Conservation (phyloP, 2,797 vertebrate species). For the Diplodus puntazzo region DNA sequence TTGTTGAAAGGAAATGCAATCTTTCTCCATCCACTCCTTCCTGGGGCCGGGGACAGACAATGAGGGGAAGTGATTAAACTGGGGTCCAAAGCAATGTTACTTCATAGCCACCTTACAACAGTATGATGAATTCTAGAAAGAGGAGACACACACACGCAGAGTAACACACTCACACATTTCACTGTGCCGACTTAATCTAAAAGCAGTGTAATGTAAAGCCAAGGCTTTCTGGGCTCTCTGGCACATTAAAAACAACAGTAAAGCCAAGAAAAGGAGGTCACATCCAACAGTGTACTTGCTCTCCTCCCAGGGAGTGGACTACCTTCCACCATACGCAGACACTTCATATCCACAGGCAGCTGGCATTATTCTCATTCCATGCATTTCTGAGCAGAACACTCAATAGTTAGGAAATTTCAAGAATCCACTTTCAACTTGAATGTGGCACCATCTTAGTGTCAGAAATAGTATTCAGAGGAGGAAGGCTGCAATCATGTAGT, state of each 20-base stretch:
- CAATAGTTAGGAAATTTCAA: conserved; percentile 39
- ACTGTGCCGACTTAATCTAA: conserved; percentile 39
- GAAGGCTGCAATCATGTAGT: neutral
- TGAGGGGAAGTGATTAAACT: conserved; percentile 69
- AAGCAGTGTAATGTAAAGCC: conserved; percentile 47
- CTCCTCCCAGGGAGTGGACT: conserved; percentile 35
- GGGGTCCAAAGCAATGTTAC: conserved; percentile 19
- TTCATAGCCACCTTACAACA: conserved; percentile 30
- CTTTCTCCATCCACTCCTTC: conserved; percentile 71
- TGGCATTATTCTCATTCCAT: conserved; percentile 54
- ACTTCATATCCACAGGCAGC: conserved; percentile 50
- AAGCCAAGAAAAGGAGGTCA: conserved; percentile 58
- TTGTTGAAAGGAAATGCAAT: conserved; percentile 68
- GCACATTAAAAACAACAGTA: conserved; percentile 39
- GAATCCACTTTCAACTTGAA: conserved; percentile 45
- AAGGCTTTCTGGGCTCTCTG: conserved; percentile 5
- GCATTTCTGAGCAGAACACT: conserved; percentile 54
- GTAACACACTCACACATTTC: conserved; percentile 5
- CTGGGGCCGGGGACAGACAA: conserved; percentile 60
- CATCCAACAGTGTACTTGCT: conserved; percentile 21
- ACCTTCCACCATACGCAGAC: conserved; percentile 28
- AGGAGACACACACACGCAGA: conserved; percentile 12
- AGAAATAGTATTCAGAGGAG: conserved; percentile 9
- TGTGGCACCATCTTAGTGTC: conserved; percentile 7
- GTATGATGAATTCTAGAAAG: conserved; percentile 34